Conservation (phyloP, 2,797 vertebrate species). For the Fratercula arctica region DNA sequence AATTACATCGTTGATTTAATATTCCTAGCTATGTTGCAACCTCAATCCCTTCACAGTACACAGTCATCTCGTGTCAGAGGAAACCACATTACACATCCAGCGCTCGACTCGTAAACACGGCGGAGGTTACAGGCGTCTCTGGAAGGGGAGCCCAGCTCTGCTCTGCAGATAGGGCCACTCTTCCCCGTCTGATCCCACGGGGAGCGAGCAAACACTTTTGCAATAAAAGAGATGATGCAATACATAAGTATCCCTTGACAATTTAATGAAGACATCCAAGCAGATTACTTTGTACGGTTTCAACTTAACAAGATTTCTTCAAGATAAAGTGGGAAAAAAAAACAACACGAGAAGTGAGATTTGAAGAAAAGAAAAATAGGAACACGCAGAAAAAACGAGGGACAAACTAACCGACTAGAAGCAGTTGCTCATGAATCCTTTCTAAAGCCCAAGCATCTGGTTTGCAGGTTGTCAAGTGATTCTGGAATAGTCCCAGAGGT, state of each 20-base stretch:
- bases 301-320: constrained; percentile 49
- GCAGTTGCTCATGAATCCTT: background rate
- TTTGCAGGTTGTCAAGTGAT: background rate
- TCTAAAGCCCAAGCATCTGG: background rate
- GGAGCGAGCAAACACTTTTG: constrained; percentile 29
- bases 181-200: background rate
- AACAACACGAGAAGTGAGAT: background rate
- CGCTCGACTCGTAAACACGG: background rate
- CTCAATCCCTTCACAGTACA: background rate
- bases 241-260: constrained; percentile 14
- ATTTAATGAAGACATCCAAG: constrained; percentile 33
- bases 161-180: background rate
- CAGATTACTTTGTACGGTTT: constrained; percentile 38
- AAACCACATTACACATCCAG: background rate
- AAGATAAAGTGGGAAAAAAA: background rate
- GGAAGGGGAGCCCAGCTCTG: background rate
- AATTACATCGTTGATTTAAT: background rate
- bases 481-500: background rate
- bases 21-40: background rate
- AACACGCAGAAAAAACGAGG: background rate
- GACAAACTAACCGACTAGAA: background rate
- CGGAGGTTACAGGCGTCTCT: background rate
- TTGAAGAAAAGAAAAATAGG: background rate
- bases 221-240: constrained; percentile 53
- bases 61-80: background rate